phyloP scores from a whole-genome alignment of 2,113 vertebrate genomes.

The Daphoenositta chrysoptera region DNA sequence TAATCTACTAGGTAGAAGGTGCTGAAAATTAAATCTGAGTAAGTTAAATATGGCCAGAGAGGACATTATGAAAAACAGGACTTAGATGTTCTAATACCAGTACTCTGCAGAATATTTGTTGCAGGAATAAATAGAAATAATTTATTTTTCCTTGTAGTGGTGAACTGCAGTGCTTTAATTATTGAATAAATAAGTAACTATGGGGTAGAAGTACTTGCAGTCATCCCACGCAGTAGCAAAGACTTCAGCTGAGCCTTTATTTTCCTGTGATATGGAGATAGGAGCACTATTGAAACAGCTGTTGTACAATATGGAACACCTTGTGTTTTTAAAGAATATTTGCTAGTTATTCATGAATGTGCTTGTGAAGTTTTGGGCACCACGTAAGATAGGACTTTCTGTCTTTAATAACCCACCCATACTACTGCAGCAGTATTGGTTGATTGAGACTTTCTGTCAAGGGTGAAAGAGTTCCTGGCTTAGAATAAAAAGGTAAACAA shows the following conservation, averaged over 20 bases:
- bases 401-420: neutral
- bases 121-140: neutral
- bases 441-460: neutral
- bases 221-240: neutral
- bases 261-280: neutral
- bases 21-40: neutral
- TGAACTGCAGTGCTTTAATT: neutral
- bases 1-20: neutral
- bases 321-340: neutral
- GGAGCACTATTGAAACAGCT: neutral
- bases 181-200: neutral
- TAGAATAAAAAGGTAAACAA: neutral
- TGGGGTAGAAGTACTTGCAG: neutral
- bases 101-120: neutral
- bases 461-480: neutral
- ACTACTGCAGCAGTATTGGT: neutral
- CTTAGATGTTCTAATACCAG: neutral
- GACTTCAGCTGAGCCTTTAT: neutral
- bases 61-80: neutral
- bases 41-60: neutral
- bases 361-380: neutral
- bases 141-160: neutral
- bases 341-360: neutral
- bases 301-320: neutral
- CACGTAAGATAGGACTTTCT: neutral